These are phyloP conservation scores for Epinotia ramella DNA, from an alignment of 2,888 invertebrate species.

Conservation along the genomic window DNA sequence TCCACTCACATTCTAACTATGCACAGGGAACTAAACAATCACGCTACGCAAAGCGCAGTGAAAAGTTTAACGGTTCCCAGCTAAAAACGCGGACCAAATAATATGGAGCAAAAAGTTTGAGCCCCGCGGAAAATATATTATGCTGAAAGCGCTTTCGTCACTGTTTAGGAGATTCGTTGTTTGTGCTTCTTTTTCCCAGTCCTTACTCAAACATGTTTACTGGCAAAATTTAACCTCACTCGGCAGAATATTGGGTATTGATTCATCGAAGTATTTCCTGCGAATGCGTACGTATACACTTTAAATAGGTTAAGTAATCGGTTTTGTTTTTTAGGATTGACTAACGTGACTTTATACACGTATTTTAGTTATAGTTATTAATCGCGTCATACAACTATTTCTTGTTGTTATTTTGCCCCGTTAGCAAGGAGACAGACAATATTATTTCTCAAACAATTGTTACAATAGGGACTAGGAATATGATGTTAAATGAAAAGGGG, in stretches of 20 bases:
- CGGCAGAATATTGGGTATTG: no score
- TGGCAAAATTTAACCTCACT: not conserved
- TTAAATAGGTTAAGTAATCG: no score
- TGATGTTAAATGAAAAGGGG: no score
- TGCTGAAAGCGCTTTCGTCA: constrained; percentile 36
- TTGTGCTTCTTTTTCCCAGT: constrained; percentile 1
- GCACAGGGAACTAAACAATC: constrained; percentile 28
- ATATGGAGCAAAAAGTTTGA: constrained; percentile 33
- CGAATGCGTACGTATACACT: no score
- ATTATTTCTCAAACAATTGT: no score
- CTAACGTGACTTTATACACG: no score
- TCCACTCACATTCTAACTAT: constrained; percentile 23
- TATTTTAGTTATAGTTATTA: no score
- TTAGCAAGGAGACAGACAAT: no score
- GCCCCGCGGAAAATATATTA: constrained; percentile 37
- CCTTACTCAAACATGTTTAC: not conserved
- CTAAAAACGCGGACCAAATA: constrained; percentile 36
- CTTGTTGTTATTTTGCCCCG: no score
- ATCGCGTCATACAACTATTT: no score
- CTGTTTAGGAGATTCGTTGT: constrained; percentile 19
- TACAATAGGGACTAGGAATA: no score
- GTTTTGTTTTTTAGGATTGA: no score
- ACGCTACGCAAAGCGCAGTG: constrained; percentile 27
- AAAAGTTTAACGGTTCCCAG: constrained; percentile 28
- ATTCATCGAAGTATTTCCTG: not conserved